A percentile compares a stretch with the other conserved stretches of the same genome.
Evolutionary conservation across 2,797 vertebrate species (phyloP).

Genomic region (Peromyscus attwateri): DNA sequence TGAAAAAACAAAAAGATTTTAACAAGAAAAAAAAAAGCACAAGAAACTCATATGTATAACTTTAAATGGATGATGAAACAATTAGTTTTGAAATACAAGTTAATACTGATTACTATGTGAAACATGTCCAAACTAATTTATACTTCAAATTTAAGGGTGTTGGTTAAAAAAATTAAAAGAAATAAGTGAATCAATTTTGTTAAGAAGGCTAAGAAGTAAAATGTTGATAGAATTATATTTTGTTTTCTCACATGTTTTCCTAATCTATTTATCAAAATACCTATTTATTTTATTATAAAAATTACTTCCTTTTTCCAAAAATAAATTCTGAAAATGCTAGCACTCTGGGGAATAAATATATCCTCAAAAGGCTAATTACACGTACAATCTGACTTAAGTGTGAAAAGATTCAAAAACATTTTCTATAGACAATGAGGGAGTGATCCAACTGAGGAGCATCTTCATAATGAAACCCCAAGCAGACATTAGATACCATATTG

Average conservation of each 20-base stretch:
- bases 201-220: background rate
- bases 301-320: conserved; percentile 37
- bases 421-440: background rate
- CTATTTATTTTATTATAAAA: conserved; percentile 45
- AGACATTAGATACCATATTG: background rate
- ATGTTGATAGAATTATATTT: background rate
- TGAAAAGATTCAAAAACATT: conserved; percentile 8
- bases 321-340: background rate
- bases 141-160: conserved; percentile 10
- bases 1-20: background rate
- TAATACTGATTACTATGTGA: background rate
- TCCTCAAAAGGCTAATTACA: conserved; percentile 24
- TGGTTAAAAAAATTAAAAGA: background rate
- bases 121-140: background rate
- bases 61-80: background rate
- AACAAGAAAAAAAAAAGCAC: background rate
- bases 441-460: background rate
- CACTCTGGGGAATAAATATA: background rate
- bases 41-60: background rate
- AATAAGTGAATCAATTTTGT: background rate
- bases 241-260: background rate
- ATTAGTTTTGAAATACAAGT: background rate
- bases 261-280: conserved; percentile 14
- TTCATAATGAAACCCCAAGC: conserved; percentile 38
- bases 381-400: background rate